A percentile compares a stretch with the other conserved stretches of the same genome.
phyloP scores from a whole-genome alignment of 2,113 vertebrate species.

The Neodontobutis hainanensis region DNA sequence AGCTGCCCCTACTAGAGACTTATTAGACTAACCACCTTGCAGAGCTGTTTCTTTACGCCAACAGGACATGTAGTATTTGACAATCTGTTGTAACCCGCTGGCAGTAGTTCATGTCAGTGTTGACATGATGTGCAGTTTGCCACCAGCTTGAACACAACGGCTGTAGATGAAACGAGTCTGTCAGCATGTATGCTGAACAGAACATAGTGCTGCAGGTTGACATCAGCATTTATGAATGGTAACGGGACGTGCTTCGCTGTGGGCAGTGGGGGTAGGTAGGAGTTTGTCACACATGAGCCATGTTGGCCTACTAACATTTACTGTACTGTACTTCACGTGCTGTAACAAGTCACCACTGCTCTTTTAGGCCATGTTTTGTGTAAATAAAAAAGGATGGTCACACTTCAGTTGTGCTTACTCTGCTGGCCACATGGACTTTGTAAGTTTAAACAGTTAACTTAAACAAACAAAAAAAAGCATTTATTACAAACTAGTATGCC shows the following conservation, averaged over 20 bases:
- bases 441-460: too few species aligned
- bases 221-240: conserved; percentile 55
- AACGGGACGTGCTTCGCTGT: conserved; percentile 32
- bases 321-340: conserved; percentile 21
- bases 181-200: background rate
- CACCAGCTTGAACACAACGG: conserved; percentile 18
- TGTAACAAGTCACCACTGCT: conserved; percentile 9
- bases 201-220: conserved; percentile 36
- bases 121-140: conserved; percentile 2
- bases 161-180: conserved; percentile 19
- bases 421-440: too few species aligned
- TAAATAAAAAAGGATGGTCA: too few species aligned
- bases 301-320: conserved; percentile 63
- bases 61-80: conserved; percentile 1
- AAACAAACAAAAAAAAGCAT: too few species aligned
- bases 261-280: conserved; percentile 29
- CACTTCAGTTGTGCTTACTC: too few species aligned
- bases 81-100: too few species aligned
- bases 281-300: conserved; percentile 64
- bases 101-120: background rate
- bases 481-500: too few species aligned
- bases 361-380: conserved; percentile 2
- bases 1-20: too few species aligned
- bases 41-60: too few species aligned
- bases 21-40: too few species aligned